phyloP scores from a whole-genome alignment of 2,797 vertebrate species.

The Syngnathus acus region DNA sequence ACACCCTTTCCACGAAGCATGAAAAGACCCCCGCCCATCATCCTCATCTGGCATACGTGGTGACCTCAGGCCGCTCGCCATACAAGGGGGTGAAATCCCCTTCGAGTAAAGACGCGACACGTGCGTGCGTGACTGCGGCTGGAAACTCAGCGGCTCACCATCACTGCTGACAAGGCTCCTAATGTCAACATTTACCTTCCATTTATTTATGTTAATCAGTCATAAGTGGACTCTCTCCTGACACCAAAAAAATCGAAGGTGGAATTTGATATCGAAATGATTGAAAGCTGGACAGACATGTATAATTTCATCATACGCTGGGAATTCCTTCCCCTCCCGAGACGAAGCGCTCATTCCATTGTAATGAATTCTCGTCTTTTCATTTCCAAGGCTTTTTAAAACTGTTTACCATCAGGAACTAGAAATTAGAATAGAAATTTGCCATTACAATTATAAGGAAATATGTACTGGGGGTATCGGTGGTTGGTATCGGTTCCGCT shows the following conservation, averaged over 20 bases:
- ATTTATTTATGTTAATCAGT: slow-evolving; percentile 62
- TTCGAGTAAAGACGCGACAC: slow-evolving; percentile 43
- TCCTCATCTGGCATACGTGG: slow-evolving; percentile 17
- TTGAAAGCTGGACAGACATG: slow-evolving; percentile 40
- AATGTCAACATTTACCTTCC: slow-evolving; percentile 47
- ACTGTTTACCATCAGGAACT: too few species aligned
- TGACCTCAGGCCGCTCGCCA: slow-evolving; percentile 60
- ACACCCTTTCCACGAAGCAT: slow-evolving; percentile 58
- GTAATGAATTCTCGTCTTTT: slow-evolving; percentile 39
- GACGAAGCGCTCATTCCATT: slow-evolving; percentile 38
- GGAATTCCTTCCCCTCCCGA: slow-evolving; percentile 29
- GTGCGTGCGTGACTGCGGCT: slow-evolving; percentile 52
- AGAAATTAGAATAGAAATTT: too few species aligned
- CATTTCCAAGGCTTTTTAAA: slow-evolving; percentile 46
- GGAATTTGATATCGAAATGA: slow-evolving; percentile 39
- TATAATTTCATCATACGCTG: slow-evolving; percentile 34
- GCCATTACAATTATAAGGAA: too few species aligned
- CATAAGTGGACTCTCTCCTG: slow-evolving; percentile 33
- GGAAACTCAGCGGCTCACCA: slow-evolving; percentile 37
- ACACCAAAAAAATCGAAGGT: slow-evolving; percentile 14
- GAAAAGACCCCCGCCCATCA: slow-evolving; percentile 46
- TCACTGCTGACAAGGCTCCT: slow-evolving; percentile 31
- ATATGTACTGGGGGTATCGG: too few species aligned
- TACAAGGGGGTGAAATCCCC: slow-evolving; percentile 39
- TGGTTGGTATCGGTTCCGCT: too few species aligned